Evolutionary conservation across 2,113 vertebrate species (phyloP), one percentile per base, ranked within the genome.

Genomic region (Anser brachyrhynchus): DNA sequence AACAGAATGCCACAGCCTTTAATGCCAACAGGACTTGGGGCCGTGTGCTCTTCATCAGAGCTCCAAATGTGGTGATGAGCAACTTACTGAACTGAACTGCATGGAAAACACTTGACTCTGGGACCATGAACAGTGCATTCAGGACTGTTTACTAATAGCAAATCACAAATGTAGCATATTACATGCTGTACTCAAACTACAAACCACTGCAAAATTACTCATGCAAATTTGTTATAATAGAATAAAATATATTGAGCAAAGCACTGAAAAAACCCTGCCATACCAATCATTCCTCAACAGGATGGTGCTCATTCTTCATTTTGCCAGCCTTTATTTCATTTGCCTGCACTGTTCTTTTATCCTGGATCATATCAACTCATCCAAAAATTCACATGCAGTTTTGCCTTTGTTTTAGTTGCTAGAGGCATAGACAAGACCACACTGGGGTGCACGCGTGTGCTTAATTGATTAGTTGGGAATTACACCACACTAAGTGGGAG

Each of bases 151-250:
- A 80, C 79, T 58, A 93, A 54, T 2, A 84, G 67, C 29, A 76
- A 72, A 79, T 87, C 86, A 81, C 73, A 92, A 77, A 58, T 44
- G 41, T 4, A 90, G 31, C 65, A 66, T 9, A 88, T 76, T 52
- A 84, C 64, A 71, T 23, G 1, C 37, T 69, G 51, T 71, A 44
- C 69, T 77, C 71, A 37, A 72, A 44, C 74, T 67, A 39, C 43
- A 72, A 89, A 88, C 49, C 65, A 44, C 61, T 37, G 12, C 35
- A 84, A 83, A 90, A 31, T 52, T 37, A 66, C 17, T 55, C 41
- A 46, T 13, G 43, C 8, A 75, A 39, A 64, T 72, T 26, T 72
- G 46, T 46, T 84, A 90, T 90, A 90, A 70, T 25, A 90, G 17
- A 86, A 51, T 58, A 74, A 86, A 88, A 90, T 11, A 33, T 8